Conservation (phyloP, 2,888 invertebrate genomes). For the Phasia obesa region DNA sequence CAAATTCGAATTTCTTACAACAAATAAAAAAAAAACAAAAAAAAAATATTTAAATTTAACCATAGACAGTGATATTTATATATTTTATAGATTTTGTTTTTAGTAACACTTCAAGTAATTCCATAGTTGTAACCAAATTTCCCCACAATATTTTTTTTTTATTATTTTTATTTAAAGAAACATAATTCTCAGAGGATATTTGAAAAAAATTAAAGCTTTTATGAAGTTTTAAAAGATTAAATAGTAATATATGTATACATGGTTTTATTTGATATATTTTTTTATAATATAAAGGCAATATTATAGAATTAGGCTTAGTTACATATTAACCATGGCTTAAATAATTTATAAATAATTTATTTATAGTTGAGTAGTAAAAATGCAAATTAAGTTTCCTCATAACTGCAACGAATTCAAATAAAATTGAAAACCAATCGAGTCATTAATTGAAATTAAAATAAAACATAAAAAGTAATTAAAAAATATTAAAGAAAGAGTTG, state of each 20-base stretch:
- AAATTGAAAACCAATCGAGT: conserved; percentile 66
- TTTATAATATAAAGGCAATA: conserved; percentile 61
- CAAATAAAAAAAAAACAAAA: not conserved
- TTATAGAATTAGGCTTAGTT: conserved; percentile 48
- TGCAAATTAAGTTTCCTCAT: conserved; percentile 39
- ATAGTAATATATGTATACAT: conserved; percentile 13
- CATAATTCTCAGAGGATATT: conserved; percentile 69
- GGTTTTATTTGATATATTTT: conserved; percentile 23
- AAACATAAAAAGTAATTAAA: conserved; percentile 8
- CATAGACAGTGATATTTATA: conserved; percentile 64
- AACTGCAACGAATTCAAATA: conserved; percentile 67
- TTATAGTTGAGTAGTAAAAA: conserved; percentile 37
- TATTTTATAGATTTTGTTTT: conserved; percentile 13
- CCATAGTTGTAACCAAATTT: conserved; percentile 53
- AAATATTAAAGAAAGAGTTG: conserved; percentile 2
- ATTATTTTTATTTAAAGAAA: conserved; percentile 8
- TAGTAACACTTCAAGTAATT: conserved; percentile 31
- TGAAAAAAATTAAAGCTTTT: conserved; percentile 69
- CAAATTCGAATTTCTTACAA: conserved; percentile 57
- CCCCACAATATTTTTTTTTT: conserved; percentile 14
- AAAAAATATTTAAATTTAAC: conserved; percentile 37
- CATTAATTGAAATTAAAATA: conserved; percentile 52
- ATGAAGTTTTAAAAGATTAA: conserved; percentile 43
- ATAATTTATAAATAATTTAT: conserved; percentile 31
- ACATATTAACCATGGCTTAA: conserved; percentile 37